phyloP scores from a whole-genome alignment of 1,140 invertebrate species.

The Plectrocnemia conspersa region DNA sequence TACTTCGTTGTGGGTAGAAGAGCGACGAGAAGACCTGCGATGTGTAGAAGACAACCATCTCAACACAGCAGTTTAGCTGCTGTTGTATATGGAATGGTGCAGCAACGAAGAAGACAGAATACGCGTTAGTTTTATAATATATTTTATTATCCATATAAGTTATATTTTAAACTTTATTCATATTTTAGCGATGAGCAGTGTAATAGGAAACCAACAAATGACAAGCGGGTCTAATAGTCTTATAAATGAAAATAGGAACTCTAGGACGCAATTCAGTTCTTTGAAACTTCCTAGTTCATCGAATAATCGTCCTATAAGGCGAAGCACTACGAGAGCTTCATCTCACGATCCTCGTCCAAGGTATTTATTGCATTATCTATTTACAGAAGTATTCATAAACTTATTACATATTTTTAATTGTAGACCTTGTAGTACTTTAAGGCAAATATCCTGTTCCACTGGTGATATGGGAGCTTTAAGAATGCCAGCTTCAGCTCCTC shows the following conservation, averaged over 20 bases:
- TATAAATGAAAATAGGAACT: background rate
- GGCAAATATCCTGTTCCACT: slow-evolving; percentile 29
- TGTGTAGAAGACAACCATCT: slow-evolving; percentile 63
- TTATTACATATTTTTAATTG: slow-evolving; percentile 11
- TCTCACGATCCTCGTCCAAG: slow-evolving; percentile 30
- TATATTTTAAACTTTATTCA: slow-evolving; percentile 5
- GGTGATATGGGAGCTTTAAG: slow-evolving; percentile 19
- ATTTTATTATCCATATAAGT: too few relatives aligned
- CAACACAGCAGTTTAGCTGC: slow-evolving; percentile 75
- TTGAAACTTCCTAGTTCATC: slow-evolving; percentile 24
- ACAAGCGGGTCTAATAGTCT: slow-evolving; percentile 3
- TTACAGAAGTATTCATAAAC: background rate
- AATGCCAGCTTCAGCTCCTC: slow-evolving; percentile 25
- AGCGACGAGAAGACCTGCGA: slow-evolving; percentile 41
- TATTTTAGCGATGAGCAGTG: slow-evolving; percentile 8
- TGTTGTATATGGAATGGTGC: slow-evolving; percentile 82
- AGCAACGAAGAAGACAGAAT: slow-evolving; percentile 60
- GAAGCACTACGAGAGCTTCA: slow-evolving; percentile 33
- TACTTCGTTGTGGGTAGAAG: slow-evolving; percentile 76
- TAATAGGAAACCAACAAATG: background rate
- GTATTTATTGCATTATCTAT: slow-evolving; percentile 6
- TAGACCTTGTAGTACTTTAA: slow-evolving; percentile 20
- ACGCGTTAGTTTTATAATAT: slow-evolving; percentile 30
- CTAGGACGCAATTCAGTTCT: slow-evolving; percentile 27
- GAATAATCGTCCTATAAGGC: slow-evolving; percentile 16